Base-by-base conservation (phyloP, 1,140 invertebrate species). In the Pectinophora gossypiella region DNA sequence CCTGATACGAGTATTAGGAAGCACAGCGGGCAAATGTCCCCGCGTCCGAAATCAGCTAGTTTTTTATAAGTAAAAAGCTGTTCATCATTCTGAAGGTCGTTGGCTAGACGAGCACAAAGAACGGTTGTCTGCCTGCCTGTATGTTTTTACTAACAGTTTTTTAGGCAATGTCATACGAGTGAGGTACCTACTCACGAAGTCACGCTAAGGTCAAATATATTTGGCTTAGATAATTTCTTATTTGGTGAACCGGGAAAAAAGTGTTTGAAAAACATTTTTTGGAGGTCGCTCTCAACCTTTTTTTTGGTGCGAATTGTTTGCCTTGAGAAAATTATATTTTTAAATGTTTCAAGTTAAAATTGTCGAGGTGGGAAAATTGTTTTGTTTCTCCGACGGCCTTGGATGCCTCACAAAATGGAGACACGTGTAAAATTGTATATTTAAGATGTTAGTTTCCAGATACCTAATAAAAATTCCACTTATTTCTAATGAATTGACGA, bases 41-140 rank as follows among this genome's bases (percentile, higher is more conserved):
- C n/a, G n/a, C n/a, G n/a, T n/a, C n/a, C n/a, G n/a, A n/a, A n/a
- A n/a, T n/a, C n/a, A n/a, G n/a, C n/a, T n/a, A n/a, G 80, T 83
- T 85, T 85, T 77, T 71, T 64, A 52, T 43, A 49, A 51, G 64
- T 66, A 78, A 81, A 77, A 76, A 80, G 73, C 67, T 68, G 81
- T 79, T 59, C 74, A 83, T 85, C 81, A 83, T 63, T 40, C 27
- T 59, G 66, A 81, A 85, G 79, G 81, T 77, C 72, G 56, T 50
- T 62, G 64, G 62, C 76, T 85, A 82, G 79, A 83, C 81, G 66
- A 67, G 64, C 64, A 85, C 77, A 85, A 85, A 78, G 81, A 80
- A 76, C 75, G 70, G 63, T 74, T 84, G 78, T 82, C 66, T 69
- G 75, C 60, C 67, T 67, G 74, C 60, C 55, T 60, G 61, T 59